Percentiles rank a stretch among this genome's conserved stretches.
phyloP scores from a whole-genome alignment of 92 coral and sea anemone species.

The Umimayanthus kanabou region DNA sequence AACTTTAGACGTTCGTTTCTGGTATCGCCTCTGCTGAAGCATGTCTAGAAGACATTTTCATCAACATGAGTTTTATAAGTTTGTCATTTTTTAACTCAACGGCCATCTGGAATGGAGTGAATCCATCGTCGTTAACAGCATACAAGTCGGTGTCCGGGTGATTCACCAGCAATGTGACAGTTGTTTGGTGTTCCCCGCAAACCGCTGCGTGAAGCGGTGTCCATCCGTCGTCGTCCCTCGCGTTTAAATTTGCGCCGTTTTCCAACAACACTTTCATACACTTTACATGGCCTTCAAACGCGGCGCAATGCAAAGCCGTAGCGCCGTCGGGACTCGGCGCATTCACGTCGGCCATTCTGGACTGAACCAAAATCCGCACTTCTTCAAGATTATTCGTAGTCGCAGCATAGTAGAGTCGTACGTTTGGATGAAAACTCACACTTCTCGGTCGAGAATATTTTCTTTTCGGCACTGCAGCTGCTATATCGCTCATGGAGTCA shows the following conservation, averaged over 20 bases:
- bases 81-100: conserved; percentile 71
- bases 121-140: conserved; percentile 70
- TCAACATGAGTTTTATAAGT: conserved; percentile 60
- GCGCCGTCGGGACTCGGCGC: conserved; percentile 90
- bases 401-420: conserved; percentile 81
- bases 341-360: conserved; percentile 84
- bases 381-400: conserved; percentile 79
- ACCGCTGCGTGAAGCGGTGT: conserved; percentile 85
- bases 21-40: conserved; percentile 52
- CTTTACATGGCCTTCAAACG: conserved; percentile 76
- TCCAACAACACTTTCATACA: conserved; percentile 63
- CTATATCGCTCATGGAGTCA: background rate
- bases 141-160: conserved; percentile 67
- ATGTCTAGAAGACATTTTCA: conserved; percentile 49
- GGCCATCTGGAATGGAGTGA: conserved; percentile 89
- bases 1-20: conserved; percentile 46
- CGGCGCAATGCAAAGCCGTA: conserved; percentile 79
- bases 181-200: conserved; percentile 63
- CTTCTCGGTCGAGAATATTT: conserved; percentile 80
- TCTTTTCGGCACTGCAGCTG: conserved; percentile 9
- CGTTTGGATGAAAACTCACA: conserved; percentile 86
- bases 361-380: conserved; percentile 68
- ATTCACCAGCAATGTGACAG: conserved; percentile 58
- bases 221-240: conserved; percentile 87
- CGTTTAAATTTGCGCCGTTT: conserved; percentile 69